Percentiles rank a stretch among this genome's conserved stretches.
Evolutionary conservation across 2,797 vertebrate genomes (phyloP).

Genomic region (Hyperoplus lanceolatus): DNA sequence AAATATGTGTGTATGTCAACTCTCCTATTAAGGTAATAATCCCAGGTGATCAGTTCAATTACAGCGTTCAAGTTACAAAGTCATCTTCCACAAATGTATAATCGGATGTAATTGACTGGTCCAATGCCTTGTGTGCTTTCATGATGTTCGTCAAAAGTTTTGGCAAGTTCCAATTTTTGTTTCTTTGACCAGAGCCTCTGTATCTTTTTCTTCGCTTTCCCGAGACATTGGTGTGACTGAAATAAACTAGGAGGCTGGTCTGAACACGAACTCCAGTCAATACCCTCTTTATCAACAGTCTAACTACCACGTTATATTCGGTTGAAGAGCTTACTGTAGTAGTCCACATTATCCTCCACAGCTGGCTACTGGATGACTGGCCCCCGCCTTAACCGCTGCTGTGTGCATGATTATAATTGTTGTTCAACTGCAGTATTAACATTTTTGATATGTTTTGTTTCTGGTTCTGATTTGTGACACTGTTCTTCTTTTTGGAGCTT

Average conservation of each 20-base stretch:
- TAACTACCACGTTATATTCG: neutral
- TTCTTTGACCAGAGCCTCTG: neutral
- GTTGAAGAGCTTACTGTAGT: neutral
- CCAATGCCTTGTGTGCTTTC: neutral
- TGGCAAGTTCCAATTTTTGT: neutral
- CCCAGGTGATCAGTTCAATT: neutral
- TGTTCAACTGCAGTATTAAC: neutral
- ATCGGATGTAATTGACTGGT: conserved; percentile 18
- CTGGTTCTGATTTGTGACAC: neutral
- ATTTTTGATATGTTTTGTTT: neutral
- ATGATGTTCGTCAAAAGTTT: neutral
- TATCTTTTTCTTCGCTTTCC: neutral
- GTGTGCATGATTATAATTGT: neutral
- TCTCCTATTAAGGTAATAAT: too few species aligned
- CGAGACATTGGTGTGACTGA: neutral
- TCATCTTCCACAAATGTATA: neutral
- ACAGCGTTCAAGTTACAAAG: neutral
- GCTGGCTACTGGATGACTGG: neutral
- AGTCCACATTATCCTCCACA: neutral
- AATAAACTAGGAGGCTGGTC: conserved; percentile 6
- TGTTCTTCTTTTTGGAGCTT: too few species aligned
- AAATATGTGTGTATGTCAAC: neutral
- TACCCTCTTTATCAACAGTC: neutral
- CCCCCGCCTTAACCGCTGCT: neutral
- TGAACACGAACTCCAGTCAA: neutral